A percentile compares a stretch with the other conserved stretches of the same genome.
These are phyloP conservation scores for Pseudolaguvia tuberculata DNA, from an alignment of 2,113 vertebrate species.

Conservation along the genomic window DNA sequence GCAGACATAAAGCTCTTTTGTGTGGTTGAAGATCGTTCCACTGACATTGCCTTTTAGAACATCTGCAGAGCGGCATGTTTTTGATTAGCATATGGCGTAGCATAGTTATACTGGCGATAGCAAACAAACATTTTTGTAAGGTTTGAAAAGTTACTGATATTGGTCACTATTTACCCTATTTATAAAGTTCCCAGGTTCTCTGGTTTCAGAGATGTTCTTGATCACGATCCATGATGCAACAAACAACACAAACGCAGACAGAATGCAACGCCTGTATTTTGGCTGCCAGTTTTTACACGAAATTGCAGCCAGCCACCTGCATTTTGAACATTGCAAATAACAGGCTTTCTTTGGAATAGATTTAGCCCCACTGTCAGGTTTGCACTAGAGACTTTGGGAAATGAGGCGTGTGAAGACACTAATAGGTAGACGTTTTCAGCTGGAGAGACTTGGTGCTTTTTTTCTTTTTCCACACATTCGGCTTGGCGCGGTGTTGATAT, in stretches of 20 bases:
- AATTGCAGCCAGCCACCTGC: conserved; percentile 45
- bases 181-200: not conserved
- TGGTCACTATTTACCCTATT: not conserved
- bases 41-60: too few relatives aligned
- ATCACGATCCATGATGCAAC: conserved; percentile 23
- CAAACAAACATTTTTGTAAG: too few relatives aligned
- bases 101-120: too few relatives aligned
- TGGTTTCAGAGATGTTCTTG: conserved; percentile 12
- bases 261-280: conserved; percentile 45
- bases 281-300: conserved; percentile 46
- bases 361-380: conserved; percentile 47
- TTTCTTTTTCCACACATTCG: conserved; percentile 1
- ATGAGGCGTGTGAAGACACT: conserved; percentile 37
- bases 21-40: too few relatives aligned
- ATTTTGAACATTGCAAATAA: conserved; percentile 55
- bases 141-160: too few relatives aligned
- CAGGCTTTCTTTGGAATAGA: conserved; percentile 45
- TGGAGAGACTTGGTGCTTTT: conserved; percentile 16
- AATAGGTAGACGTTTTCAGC: conserved; percentile 36
- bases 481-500: not conserved
- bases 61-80: too few relatives aligned
- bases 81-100: too few relatives aligned
- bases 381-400: conserved; percentile 42
- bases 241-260: conserved; percentile 24
- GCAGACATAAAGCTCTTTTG: too few relatives aligned